These are phyloP conservation scores for Microhierax caerulescens DNA, from an alignment of 2,797 vertebrate species.

Conservation along the genomic window DNA sequence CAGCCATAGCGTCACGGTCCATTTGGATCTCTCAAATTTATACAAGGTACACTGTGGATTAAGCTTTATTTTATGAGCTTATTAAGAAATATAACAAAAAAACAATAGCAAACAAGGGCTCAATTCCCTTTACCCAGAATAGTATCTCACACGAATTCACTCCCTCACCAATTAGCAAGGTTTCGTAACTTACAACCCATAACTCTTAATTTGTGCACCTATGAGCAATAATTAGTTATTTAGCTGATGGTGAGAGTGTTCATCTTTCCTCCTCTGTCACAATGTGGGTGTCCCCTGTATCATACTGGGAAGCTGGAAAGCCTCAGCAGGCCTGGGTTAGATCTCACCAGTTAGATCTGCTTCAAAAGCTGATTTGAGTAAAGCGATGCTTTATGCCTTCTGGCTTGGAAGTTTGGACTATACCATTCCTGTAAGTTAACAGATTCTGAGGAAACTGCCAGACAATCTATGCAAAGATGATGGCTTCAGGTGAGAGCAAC, in stretches of 20 bases:
- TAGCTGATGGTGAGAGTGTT: neutral
- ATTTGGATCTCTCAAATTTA: neutral
- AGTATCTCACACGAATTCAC: neutral
- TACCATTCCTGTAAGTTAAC: neutral
- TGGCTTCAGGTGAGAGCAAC: neutral
- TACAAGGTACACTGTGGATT: neutral
- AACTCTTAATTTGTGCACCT: neutral
- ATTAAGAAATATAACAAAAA: neutral
- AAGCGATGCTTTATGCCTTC: neutral
- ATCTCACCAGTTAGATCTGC: accelerated
- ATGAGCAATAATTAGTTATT: neutral
- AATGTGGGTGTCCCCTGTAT: accelerated
- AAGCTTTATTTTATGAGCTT: neutral
- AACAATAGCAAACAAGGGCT: neutral
- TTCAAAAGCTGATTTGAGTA: neutral
- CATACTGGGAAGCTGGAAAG: neutral
- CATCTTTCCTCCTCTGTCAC: neutral
- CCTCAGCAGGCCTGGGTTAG: neutral
- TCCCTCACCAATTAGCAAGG: neutral
- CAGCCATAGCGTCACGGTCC: neutral
- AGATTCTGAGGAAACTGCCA: neutral
- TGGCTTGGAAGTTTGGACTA: accelerated
- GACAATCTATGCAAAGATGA: neutral
- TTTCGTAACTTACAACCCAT: neutral
- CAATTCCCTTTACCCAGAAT: neutral